Conservation (phyloP, 2,888 invertebrate species). For the Gortyna flavago region DNA sequence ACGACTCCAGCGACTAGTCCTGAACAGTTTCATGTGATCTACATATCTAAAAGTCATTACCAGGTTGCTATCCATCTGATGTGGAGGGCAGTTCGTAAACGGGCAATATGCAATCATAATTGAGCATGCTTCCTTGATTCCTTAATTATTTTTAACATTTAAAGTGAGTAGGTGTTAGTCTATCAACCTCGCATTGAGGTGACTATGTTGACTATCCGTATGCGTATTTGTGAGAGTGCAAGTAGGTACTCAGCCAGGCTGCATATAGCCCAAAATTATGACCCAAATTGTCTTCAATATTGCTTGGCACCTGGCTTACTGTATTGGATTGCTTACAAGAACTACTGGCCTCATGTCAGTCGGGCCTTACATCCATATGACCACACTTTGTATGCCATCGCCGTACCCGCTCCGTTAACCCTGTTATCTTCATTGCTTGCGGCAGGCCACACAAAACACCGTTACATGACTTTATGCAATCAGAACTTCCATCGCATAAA, state of each 20-base stretch:
- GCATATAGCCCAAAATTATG: neutral
- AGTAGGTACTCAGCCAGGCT: no score
- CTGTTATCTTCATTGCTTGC: slow-evolving; percentile 81
- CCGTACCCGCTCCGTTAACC: slow-evolving; percentile 80
- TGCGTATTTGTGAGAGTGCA: neutral
- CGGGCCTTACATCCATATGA: slow-evolving; percentile 38
- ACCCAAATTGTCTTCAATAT: neutral
- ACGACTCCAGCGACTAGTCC: slow-evolving; percentile 1
- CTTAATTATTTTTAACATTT: neutral
- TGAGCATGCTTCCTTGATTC: neutral
- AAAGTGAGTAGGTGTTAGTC: neutral
- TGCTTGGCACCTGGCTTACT: neutral
- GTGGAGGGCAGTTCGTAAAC: no score
- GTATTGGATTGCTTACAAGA: slow-evolving; percentile 20
- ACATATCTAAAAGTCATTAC: neutral
- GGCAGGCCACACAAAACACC: slow-evolving; percentile 74
- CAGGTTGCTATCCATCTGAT: neutral
- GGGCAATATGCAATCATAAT: neutral
- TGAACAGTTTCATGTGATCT: neutral
- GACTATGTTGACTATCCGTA: no score
- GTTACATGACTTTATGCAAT: slow-evolving; percentile 79
- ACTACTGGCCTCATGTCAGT: slow-evolving; percentile 18
- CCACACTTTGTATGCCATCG: slow-evolving; percentile 77
- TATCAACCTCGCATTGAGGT: neutral
- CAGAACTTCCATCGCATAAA: slow-evolving; percentile 66